Base-by-base conservation (phyloP, 2,113 vertebrate species). In the Platysteira castanea region DNA sequence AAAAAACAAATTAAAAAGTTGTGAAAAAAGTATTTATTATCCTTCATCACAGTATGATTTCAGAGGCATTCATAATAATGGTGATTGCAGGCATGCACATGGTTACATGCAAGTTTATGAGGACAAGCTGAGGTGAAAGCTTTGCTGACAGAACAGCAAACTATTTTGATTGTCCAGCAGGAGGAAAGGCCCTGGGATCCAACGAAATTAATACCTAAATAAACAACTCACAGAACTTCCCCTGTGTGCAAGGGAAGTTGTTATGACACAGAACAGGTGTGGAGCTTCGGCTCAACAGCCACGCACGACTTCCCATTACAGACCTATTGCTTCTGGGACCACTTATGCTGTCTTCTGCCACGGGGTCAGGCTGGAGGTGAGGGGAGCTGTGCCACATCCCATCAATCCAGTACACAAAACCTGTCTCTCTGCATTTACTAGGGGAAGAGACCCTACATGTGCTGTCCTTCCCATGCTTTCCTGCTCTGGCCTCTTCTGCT, bases 181-280 rank as follows among this genome's bases (percentile, higher is more conserved):
- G 26, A 59, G 8, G 9, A 79, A 86, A 77, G 26, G 24, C 39
- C 39, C 59, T 37, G 61, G 64, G 71, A 74, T 23, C 20, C 56
- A 75, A 54, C 7, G 24, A 59, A 84, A 63, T 27, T 9, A 61
- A 77, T 24, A 67, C 10, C 37, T 33, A 35, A 80, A 56, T n/a
- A 69, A 85, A 8, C 52, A 54, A 54, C 39, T 57, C 22, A 8
- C 3, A 75, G 39, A 44, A 56, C 71, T 69, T 46, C 28, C 59
- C 21, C 37, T 6, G 2, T 31, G 60, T 16, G 68, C 61, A 87
- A 63, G 87, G 88, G 94, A 96, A 96, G 92, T 5, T 90, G 87
- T 92, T 92, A 76, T 47, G 94, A 96, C 94, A 95, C 37, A 78
- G 76, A 95, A 89, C 83, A 97, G 97, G 95, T 96, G 93, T 73